Conservation (phyloP, 2,888 invertebrate genomes). For the Netelia melanura region DNA sequence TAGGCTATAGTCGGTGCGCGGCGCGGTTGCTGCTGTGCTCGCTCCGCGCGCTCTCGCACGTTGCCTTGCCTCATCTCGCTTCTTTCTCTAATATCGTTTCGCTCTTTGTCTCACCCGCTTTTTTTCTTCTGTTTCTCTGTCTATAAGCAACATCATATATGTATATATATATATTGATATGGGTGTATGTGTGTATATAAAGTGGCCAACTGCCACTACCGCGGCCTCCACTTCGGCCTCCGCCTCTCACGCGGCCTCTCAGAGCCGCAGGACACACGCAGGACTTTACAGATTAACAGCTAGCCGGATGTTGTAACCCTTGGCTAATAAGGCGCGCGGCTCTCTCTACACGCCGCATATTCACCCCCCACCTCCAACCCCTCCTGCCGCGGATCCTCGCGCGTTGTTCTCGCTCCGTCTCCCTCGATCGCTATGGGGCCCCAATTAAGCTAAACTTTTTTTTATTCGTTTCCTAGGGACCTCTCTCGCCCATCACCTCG, state of each 20-base stretch:
- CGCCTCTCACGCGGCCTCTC: conserved; percentile 63
- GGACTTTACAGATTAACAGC: conserved; percentile 84
- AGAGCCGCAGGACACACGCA: conserved; percentile 82
- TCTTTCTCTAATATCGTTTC: conserved; percentile 33
- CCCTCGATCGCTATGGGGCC: conserved; percentile 75
- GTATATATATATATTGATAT: not conserved
- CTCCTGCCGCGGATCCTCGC: not conserved
- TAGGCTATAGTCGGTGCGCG: conserved; percentile 80
- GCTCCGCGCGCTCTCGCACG: conserved; percentile 20
- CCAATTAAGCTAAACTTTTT: conserved; percentile 82
- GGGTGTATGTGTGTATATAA: no score
- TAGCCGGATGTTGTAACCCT: conserved; percentile 82
- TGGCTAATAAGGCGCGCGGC: conserved; percentile 82
- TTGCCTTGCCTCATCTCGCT: conserved; percentile 35
- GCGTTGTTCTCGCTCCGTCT: conserved; percentile 67
- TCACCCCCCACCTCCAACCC: not conserved
- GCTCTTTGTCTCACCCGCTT: conserved; percentile 26
- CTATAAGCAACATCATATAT: conserved; percentile 37
- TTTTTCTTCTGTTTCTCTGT: conserved; percentile 26
- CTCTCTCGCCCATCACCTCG: conserved; percentile 70
- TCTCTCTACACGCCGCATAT: conserved; percentile 21
- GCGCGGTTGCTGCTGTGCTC: conserved; percentile 72
- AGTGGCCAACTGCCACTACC: conserved; percentile 59
- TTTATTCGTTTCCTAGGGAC: conserved; percentile 71
- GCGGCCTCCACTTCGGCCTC: conserved; percentile 69